These are phyloP conservation scores for Corydoras maculifer DNA, from an alignment of 2,113 vertebrate species.

Conservation along the genomic window DNA sequence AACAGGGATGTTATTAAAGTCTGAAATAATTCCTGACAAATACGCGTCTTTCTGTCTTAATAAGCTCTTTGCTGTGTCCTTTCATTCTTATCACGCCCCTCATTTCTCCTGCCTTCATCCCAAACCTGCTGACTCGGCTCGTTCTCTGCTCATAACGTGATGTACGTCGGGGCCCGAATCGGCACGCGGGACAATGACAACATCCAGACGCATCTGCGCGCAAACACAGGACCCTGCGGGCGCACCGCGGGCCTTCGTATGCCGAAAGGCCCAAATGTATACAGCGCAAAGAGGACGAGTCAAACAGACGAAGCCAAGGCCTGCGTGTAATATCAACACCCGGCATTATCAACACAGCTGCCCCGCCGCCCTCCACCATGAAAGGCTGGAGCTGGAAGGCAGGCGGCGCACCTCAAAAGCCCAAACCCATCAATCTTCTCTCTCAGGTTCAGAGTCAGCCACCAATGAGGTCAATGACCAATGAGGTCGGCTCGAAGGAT, in stretches of 20 bases:
- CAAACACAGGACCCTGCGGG: neutral
- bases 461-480: neutral
- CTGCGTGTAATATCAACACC: conserved; percentile 33
- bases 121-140: conserved; percentile 65
- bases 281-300: conserved; percentile 26
- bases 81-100: conserved; percentile 66
- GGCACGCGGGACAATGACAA: conserved; percentile 17
- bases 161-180: conserved; percentile 37
- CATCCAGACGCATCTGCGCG: conserved; percentile 13
- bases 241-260: too few species aligned
- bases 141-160: conserved; percentile 50
- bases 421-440: conserved; percentile 37
- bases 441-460: neutral
- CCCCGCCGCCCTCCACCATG: conserved; percentile 2
- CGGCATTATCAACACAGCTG: conserved; percentile 28
- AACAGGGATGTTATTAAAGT: too few species aligned
- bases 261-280: neutral
- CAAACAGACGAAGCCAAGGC: conserved; percentile 9
- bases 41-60: conserved; percentile 66
- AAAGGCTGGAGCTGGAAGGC: conserved; percentile 21
- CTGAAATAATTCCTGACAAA: too few species aligned
- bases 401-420: conserved; percentile 8
- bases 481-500: conserved; percentile 29
- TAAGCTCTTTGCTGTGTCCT: conserved; percentile 63
- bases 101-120: conserved; percentile 73